Conservation (phyloP, 2,888 invertebrate species). For the Acholoe squamosa region DNA sequence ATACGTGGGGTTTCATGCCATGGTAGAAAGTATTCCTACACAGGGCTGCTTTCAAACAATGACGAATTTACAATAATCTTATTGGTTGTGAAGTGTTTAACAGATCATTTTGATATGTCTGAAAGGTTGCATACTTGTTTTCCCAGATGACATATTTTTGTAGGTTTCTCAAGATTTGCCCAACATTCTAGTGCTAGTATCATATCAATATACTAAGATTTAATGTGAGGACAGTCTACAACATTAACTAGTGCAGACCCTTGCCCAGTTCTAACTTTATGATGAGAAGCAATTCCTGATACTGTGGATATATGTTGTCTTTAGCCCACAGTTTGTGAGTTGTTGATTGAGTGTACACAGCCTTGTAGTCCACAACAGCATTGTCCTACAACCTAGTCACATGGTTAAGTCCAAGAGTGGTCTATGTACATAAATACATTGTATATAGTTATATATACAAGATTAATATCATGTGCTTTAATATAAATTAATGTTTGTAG, state of each 20-base stretch:
- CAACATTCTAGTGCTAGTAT: neutral
- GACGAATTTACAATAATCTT: too few relatives aligned
- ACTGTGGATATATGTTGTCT: neutral
- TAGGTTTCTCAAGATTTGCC: neutral
- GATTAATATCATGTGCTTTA: neutral
- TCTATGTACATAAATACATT: neutral
- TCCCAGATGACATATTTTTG: neutral
- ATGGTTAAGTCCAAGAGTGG: neutral
- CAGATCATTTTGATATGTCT: too few relatives aligned
- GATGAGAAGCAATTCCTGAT: too few relatives aligned
- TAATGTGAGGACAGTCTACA: neutral
- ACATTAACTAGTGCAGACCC: neutral
- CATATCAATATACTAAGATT: neutral
- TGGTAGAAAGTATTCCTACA: too few relatives aligned
- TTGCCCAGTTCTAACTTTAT: too few relatives aligned
- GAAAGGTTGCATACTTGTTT: too few relatives aligned
- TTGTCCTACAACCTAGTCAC: neutral
- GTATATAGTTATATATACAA: neutral
- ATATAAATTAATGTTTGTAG: neutral
- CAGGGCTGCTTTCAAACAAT: too few relatives aligned
- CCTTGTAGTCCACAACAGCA: slow-evolving; percentile 21
- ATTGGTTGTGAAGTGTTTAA: too few relatives aligned
- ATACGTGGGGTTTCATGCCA: too few relatives aligned
- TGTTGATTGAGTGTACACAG: neutral
- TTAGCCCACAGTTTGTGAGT: neutral